Percentiles rank a stretch among this genome's conserved stretches.
phyloP scores from a whole-genome alignment of 2,113 vertebrate genomes.

The Noctilio leporinus region DNA sequence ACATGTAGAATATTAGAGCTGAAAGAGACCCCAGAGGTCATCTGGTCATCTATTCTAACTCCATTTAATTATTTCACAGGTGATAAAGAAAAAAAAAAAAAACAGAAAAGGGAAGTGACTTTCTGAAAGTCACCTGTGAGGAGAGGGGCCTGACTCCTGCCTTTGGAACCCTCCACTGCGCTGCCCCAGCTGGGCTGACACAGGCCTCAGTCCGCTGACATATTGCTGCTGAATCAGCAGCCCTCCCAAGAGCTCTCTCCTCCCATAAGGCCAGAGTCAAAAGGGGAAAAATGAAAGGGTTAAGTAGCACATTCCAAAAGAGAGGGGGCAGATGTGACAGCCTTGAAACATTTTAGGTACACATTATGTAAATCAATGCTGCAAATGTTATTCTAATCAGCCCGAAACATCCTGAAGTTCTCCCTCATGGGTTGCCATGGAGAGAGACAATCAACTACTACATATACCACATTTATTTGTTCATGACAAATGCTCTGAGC shows the following conservation, averaged over 20 bases:
- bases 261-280: constrained; percentile 69
- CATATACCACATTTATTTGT: constrained; percentile 41
- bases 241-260: constrained; percentile 31
- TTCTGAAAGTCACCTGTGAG: background rate
- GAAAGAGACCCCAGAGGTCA: background rate
- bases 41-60: background rate
- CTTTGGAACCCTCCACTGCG: background rate
- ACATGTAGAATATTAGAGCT: background rate
- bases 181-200: background rate
- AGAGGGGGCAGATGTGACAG: constrained; percentile 55
- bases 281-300: constrained; percentile 65
- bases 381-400: constrained; percentile 55
- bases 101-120: background rate
- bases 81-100: constrained; percentile 5
- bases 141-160: background rate
- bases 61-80: background rate
- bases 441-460: constrained; percentile 28
- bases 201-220: background rate
- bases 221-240: background rate
- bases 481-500: constrained; percentile 52
- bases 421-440: constrained; percentile 53
- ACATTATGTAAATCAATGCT: constrained; percentile 51
- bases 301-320: constrained; percentile 63
- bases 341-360: constrained; percentile 32
- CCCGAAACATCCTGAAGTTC: constrained; percentile 41